These are phyloP conservation scores for Spinus olivaceus DNA, from an alignment of 2,797 vertebrate species.

Conservation along the genomic window DNA sequence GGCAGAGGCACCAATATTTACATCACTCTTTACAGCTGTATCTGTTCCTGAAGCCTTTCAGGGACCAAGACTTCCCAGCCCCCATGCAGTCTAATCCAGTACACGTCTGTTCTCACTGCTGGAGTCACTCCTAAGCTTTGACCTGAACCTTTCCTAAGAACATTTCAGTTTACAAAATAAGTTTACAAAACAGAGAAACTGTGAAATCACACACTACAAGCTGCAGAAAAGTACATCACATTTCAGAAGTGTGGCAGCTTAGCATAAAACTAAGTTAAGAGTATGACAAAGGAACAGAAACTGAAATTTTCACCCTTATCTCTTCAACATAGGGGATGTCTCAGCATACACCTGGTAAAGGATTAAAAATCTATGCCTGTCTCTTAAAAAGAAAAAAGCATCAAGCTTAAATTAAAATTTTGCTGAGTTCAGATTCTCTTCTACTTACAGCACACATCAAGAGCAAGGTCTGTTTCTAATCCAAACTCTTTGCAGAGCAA, in stretches of 20 bases:
- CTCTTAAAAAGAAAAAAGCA: neutral
- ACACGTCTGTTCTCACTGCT: neutral
- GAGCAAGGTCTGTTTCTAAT: neutral
- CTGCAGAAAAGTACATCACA: neutral
- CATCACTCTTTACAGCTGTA: neutral
- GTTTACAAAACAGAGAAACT: neutral
- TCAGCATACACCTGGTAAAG: neutral
- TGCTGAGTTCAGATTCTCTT: neutral
- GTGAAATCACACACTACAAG: neutral
- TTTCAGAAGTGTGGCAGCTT: neutral
- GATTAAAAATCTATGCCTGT: neutral
- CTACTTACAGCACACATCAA: neutral
- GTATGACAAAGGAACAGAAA: neutral
- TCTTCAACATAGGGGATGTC: neutral
- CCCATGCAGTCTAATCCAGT: neutral
- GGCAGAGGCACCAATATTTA: neutral
- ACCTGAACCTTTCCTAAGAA: neutral
- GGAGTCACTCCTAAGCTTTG: neutral
- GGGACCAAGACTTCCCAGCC: neutral
- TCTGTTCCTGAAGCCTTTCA: neutral
- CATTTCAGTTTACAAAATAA: slow-evolving; percentile 11
- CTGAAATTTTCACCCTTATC: neutral
- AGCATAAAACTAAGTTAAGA: neutral
- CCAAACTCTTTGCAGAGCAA: neutral
- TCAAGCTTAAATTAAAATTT: neutral